Conservation (phyloP, 2,797 vertebrate genomes). For the Cygnus olor region DNA sequence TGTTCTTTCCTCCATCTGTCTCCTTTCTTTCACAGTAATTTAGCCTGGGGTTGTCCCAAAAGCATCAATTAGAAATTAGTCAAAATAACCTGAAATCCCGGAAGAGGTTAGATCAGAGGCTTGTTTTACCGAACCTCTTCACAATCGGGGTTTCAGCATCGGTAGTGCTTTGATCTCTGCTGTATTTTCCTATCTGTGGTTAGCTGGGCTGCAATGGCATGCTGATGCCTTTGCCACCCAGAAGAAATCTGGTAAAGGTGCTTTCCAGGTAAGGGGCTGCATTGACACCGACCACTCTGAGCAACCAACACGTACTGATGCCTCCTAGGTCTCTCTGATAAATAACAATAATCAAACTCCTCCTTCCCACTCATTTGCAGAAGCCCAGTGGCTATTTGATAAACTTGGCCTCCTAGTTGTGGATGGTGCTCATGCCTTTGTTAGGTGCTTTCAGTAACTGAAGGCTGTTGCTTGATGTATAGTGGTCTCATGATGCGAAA, state of each 20-base stretch:
- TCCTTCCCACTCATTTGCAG: not conserved
- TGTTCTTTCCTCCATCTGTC: slow-evolving; percentile 37
- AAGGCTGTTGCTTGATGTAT: not conserved
- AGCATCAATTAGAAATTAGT: slow-evolving; percentile 14
- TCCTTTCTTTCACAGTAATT: slow-evolving; percentile 23
- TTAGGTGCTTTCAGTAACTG: not conserved
- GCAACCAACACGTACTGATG: not conserved
- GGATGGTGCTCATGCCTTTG: not conserved
- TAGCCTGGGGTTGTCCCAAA: slow-evolving; percentile 24
- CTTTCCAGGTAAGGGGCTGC: not conserved
- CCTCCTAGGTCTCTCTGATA: not conserved
- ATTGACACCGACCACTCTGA: not conserved
- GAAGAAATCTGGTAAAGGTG: not conserved
- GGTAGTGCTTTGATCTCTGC: not conserved
- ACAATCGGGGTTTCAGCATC: not conserved
- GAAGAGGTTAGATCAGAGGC: not conserved
- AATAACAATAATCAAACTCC: not conserved
- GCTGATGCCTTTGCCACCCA: not conserved
- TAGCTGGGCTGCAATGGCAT: not conserved
- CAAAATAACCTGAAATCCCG: slow-evolving; percentile 36
- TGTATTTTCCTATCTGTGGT: not conserved
- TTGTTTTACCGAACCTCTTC: not conserved
- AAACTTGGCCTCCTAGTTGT: not conserved
- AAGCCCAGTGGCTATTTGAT: not conserved
- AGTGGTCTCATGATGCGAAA: not conserved